Conservation (phyloP, 2,113 vertebrate genomes). For the Neodontobutis hainanensis region DNA sequence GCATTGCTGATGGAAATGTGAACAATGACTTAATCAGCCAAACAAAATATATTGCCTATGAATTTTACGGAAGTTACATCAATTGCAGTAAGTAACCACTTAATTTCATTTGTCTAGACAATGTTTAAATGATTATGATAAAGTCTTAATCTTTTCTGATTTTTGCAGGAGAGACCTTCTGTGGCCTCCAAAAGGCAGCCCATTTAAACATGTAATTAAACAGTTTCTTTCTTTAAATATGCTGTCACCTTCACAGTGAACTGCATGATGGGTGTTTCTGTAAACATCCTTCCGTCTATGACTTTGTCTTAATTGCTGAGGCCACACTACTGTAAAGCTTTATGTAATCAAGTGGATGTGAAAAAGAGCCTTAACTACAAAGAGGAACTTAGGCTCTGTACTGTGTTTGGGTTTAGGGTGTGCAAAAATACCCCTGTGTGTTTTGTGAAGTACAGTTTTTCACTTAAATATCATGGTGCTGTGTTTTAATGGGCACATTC, state of each 20-base stretch:
- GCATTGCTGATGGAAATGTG: slow-evolving; percentile 23
- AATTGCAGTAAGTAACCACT: slow-evolving; percentile 69
- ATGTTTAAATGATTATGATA: neutral
- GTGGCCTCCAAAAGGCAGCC: neutral
- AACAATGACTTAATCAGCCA: accelerated
- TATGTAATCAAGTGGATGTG: slow-evolving; percentile 11
- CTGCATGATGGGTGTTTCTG: neutral
- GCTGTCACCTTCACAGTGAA: neutral
- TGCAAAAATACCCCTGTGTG: neutral
- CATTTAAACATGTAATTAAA: slow-evolving; percentile 58
- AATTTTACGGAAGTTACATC: accelerated
- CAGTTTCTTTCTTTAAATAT: neutral
- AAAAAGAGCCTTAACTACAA: slow-evolving; percentile 14
- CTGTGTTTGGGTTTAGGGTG: neutral
- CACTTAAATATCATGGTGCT: neutral
- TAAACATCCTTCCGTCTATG: slow-evolving; percentile 10
- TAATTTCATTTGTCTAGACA: neutral
- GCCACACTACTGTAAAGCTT: neutral
- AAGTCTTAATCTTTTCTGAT: neutral
- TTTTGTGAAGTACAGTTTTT: neutral
- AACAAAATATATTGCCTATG: neutral
- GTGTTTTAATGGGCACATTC: slow-evolving; percentile 33
- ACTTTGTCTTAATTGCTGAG: slow-evolving; percentile 17
- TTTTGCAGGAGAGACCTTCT: slow-evolving; percentile 58
- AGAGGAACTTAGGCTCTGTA: slow-evolving; percentile 17